These are phyloP conservation scores for Drosophila tanythrix DNA, from an alignment of 2,888 invertebrate species.

Conservation along the genomic window DNA sequence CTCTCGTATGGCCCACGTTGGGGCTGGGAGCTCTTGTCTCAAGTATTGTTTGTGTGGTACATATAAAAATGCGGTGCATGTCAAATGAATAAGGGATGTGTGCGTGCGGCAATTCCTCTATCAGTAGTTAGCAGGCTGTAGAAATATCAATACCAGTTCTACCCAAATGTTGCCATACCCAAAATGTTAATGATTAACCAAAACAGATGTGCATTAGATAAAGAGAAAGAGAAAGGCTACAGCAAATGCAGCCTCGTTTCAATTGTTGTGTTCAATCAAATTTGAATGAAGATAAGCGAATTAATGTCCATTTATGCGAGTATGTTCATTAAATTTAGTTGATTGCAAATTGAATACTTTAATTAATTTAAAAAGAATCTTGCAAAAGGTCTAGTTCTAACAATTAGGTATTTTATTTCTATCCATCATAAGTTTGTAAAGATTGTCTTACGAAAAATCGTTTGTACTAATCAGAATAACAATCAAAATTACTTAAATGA, in stretches of 20 bases:
- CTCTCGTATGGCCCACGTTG: constrained; percentile 14
- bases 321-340: background rate
- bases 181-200: background rate
- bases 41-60: constrained; percentile 9
- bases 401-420: background rate
- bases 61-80: constrained; percentile 32
- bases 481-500: background rate
- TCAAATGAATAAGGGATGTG: constrained; percentile 22
- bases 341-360: background rate
- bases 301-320: background rate
- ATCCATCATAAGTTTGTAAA: too few species aligned
- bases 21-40: background rate
- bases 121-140: constrained; percentile 14
- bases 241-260: background rate
- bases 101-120: background rate
- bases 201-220: background rate
- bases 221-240: background rate
- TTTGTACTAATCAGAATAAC: background rate
- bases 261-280: background rate
- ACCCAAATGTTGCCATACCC: constrained; percentile 7
- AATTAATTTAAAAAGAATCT: background rate
- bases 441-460: too few species aligned
- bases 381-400: background rate
- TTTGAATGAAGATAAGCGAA: background rate
- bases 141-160: constrained; percentile 1